Evolutionary conservation across 2,797 vertebrate species (phyloP), one percentile per base, ranked within the genome.

Genomic region (Distichodus sexfasciatus): DNA sequence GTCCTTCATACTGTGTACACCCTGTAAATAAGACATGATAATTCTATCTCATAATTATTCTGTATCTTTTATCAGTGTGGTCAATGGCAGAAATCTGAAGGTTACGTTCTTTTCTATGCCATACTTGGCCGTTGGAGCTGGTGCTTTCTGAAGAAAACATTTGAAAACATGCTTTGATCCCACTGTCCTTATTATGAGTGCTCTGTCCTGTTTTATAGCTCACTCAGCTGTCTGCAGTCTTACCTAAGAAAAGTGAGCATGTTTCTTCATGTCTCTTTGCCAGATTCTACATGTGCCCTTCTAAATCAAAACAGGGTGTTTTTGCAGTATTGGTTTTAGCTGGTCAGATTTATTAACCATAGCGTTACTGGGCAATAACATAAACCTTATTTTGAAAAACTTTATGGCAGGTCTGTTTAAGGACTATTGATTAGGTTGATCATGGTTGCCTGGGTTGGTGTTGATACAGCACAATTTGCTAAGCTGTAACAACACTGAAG

Each of bases 141-240:
- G 23, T 28, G 10, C 8, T 4, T 7, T 41, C 12, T 59, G 21
- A 41, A 58, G 24, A 31, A 40, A 9, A n/a, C 36, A 26, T 3
- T 33, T 44, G 17, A n/a, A 6, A 50, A n/a, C n/a, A n/a, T n/a
- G n/a, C n/a, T n/a, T n/a, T n/a, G n/a, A n/a, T n/a, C n/a, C n/a
- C n/a, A n/a, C n/a, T n/a, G n/a, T n/a, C n/a, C n/a, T n/a, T n/a
- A n/a, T n/a, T n/a, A n/a, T n/a, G n/a, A n/a, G n/a, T 14, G 40
- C 40, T 59, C 29, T 58, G 46, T 53, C 50, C 46, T 64, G 51
- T 36, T 38, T n/a, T 69, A 58, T 26, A 29, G 59, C 66, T 71
- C 28, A 24, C 57, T 73, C 44, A 58, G 35, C 57, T 60, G 41
- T 67, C 26, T 50, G 68, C 17, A 31, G 31, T 63, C 51, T 48